Conservation (phyloP, 2,113 vertebrate genomes). For the Solea solea region DNA sequence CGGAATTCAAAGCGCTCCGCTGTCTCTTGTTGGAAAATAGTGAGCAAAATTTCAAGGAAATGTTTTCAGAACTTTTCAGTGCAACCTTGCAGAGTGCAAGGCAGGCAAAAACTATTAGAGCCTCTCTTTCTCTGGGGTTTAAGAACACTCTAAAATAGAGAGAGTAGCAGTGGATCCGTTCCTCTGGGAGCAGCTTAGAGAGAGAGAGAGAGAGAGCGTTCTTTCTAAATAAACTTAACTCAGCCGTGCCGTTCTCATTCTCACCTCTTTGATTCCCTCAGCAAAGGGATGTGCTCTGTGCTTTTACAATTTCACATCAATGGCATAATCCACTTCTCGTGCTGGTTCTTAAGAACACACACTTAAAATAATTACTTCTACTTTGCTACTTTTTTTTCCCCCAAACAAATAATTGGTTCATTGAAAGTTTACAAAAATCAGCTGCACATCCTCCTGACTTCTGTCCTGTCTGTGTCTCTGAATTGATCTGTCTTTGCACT, state of each 20-base stretch:
- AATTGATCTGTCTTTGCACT: background rate
- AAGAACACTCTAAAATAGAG: slow-evolving; percentile 53
- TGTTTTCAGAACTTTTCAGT: slow-evolving; percentile 32
- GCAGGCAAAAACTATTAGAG: slow-evolving; percentile 55
- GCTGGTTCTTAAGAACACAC: background rate
- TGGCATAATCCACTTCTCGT: background rate
- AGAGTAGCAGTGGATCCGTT: slow-evolving; percentile 34
- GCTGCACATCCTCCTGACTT: background rate
- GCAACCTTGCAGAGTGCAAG: slow-evolving; percentile 54
- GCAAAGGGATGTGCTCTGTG: slow-evolving; percentile 8
- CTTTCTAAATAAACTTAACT: slow-evolving; percentile 27
- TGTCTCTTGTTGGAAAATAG: background rate
- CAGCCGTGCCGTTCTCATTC: slow-evolving; percentile 14
- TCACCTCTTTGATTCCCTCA: slow-evolving; percentile 16
- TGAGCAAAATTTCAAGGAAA: slow-evolving; percentile 16
- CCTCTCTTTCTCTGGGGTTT: slow-evolving; percentile 46
- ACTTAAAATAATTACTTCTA: background rate
- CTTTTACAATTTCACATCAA: slow-evolving; percentile 1
- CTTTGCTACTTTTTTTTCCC: no score
- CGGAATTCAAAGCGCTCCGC: background rate
- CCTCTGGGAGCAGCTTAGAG: slow-evolving; percentile 50
- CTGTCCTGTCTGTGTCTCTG: no score
- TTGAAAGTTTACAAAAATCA: background rate
- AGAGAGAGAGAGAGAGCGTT: slow-evolving; percentile 43
- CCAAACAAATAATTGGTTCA: background rate